phyloP scores from a whole-genome alignment of 2,888 invertebrate species.

The Sphecodes monilicornis region DNA sequence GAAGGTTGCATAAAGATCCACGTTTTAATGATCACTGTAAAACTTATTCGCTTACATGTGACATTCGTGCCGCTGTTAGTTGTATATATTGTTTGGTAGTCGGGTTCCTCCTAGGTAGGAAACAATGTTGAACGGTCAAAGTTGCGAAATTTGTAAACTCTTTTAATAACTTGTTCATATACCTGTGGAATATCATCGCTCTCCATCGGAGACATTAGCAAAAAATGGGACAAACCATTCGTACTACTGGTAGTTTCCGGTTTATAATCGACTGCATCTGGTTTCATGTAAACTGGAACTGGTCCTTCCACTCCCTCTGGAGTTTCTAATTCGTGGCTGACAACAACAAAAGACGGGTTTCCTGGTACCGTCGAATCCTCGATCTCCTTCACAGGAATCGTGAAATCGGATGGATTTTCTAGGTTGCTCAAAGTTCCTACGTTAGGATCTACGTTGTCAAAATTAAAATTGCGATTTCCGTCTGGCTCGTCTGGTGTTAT shows the following conservation, averaged over 20 bases:
- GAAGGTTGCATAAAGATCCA: background rate
- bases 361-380: constrained; percentile 18
- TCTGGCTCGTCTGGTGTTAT: constrained; percentile 58
- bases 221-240: constrained; percentile 9
- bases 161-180: background rate
- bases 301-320: constrained; percentile 81
- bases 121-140: background rate
- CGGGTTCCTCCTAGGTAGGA: constrained; percentile 27
- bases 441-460: constrained; percentile 33
- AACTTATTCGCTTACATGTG: constrained; percentile 55
- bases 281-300: constrained; percentile 78
- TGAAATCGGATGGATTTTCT: constrained; percentile 37
- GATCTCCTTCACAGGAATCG: constrained; percentile 6
- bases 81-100: constrained; percentile 23
- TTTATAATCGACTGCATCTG: constrained; percentile 54
- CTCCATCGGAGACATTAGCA: constrained; percentile 11
- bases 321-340: constrained; percentile 79
- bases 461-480: constrained; percentile 31
- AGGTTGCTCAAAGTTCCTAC: constrained; percentile 15
- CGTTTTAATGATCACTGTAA: constrained; percentile 18
- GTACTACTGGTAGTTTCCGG: constrained; percentile 23
- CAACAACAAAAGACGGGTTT: constrained; percentile 77
- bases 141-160: background rate
- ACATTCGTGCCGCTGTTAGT: constrained; percentile 25
- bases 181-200: constrained; percentile 16